Percentiles rank a stretch among this genome's conserved stretches.
phyloP scores from a whole-genome alignment of 1,140 invertebrate species.

The Sitobion miscanthi region DNA sequence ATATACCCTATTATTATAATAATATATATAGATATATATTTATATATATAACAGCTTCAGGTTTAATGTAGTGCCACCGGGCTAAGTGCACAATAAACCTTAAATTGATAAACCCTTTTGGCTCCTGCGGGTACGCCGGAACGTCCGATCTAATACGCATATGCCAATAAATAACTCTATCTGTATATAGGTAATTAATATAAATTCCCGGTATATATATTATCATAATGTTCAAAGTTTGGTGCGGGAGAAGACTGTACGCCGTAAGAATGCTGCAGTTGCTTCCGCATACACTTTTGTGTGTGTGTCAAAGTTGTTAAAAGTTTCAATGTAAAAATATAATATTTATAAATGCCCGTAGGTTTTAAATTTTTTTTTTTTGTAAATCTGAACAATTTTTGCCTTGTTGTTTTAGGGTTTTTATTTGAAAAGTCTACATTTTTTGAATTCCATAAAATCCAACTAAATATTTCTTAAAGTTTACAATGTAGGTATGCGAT shows the following conservation, averaged over 20 bases:
- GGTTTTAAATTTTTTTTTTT: neutral
- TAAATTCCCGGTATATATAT: neutral
- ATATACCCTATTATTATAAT: neutral
- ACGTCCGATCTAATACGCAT: neutral
- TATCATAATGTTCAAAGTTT: neutral
- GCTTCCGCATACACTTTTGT: neutral
- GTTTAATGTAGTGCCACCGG: neutral
- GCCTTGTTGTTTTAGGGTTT: neutral
- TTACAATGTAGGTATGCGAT: neutral
- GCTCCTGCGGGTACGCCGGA: neutral
- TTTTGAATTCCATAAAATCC: neutral
- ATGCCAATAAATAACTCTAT: neutral
- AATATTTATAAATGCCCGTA: too few relatives aligned
- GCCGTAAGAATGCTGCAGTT: neutral
- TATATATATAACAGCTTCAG: neutral
- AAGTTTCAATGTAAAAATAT: neutral
- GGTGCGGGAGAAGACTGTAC: neutral
- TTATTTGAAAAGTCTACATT: neutral
- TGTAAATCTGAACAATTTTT: neutral
- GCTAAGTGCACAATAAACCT: conserved; percentile 5
- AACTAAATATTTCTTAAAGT: neutral
- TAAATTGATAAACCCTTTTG: conserved; percentile 15
- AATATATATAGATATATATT: neutral
- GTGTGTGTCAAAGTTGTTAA: neutral
- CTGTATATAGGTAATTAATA: neutral